Evolutionary conservation across 2,888 invertebrate species (phyloP), one percentile per base, ranked within the genome.

Genomic region (Coleophora flavipennella): DNA sequence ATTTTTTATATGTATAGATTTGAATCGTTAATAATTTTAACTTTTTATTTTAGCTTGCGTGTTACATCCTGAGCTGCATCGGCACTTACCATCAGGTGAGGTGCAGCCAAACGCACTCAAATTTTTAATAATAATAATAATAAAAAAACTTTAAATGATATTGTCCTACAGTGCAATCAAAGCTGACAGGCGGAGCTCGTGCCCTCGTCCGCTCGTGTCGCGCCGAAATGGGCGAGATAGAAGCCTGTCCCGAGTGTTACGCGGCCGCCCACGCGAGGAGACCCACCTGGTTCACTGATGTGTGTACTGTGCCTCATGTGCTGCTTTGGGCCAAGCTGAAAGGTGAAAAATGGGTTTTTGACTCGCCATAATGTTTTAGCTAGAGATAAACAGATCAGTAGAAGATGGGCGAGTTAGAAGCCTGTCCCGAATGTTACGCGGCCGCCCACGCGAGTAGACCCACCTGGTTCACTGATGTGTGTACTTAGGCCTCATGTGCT

Each of bases 271-370:
- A 95, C 61, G 91, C 92, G 0, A 88, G 92, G 28, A 86, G 89
- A 38, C 90, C 91, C 42, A 89, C 91, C 1, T 97, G 97, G 96
- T 97, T 97, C 75, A 91, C 94, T 0, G 94, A 96, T 62, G 94
- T 95, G 2, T 97, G 97, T 76, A 91, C 92, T 13, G 91, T 90
- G 41, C 97, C 97, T 0, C 97, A 98, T 79, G 83, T 94, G 11
- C 74, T 98, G 40, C 91, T 98, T 1, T 99, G 98, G 98, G 98
- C 98, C 1, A 97, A 97, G 69, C 84, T 98, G 9, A 96, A 97
- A 84, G 97, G 91, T 73, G 57, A 34, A 38, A 26, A 11, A 4
- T 29, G 29, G 7, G 10, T 2, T 29, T 29, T 7, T 29, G 29
- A 29, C 20, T 29, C 8, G 9, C 29, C 8, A 29, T 29, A 29